These are phyloP conservation scores for Zaprionus kolodkinae DNA, from an alignment of 1,140 invertebrate species.

Conservation along the genomic window DNA sequence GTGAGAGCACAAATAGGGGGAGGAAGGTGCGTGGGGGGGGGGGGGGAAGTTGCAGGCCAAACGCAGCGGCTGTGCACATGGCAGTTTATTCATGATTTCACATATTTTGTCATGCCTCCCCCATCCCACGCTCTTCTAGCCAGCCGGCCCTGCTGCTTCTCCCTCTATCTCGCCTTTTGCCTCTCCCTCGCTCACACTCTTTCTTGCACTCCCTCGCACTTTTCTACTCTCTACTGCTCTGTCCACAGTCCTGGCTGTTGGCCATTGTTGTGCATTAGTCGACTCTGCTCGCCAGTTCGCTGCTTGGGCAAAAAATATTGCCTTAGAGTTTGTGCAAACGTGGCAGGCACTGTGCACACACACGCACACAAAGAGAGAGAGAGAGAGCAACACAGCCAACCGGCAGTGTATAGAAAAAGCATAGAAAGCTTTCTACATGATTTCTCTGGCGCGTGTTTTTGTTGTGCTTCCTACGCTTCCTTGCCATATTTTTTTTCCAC, in stretches of 20 bases:
- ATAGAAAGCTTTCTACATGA: conserved; percentile 65
- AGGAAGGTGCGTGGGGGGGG: neutral
- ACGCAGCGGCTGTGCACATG: conserved; percentile 69
- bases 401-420: conserved; percentile 24
- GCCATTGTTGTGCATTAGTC: conserved; percentile 60
- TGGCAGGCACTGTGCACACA: conserved; percentile 33
- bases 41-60: conserved; percentile 24
- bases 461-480: conserved; percentile 44
- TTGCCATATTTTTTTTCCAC: conserved; percentile 27
- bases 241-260: neutral
- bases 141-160: too few species aligned
- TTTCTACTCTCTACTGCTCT: neutral
- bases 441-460: conserved; percentile 58
- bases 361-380: neutral
- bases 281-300: conserved; percentile 47
- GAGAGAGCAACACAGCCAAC: neutral
- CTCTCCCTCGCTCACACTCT: too few species aligned
- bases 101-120: conserved; percentile 59
- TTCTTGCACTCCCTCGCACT: too few species aligned
- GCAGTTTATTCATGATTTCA: conserved; percentile 83
- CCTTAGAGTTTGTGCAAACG: conserved; percentile 56
- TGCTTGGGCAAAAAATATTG: conserved; percentile 69
- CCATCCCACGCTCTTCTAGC: neutral
- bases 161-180: neutral
- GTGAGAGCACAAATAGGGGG: neutral